phyloP scores from a whole-genome alignment of 2,113 vertebrate genomes.

The Arvicanthis niloticus region DNA sequence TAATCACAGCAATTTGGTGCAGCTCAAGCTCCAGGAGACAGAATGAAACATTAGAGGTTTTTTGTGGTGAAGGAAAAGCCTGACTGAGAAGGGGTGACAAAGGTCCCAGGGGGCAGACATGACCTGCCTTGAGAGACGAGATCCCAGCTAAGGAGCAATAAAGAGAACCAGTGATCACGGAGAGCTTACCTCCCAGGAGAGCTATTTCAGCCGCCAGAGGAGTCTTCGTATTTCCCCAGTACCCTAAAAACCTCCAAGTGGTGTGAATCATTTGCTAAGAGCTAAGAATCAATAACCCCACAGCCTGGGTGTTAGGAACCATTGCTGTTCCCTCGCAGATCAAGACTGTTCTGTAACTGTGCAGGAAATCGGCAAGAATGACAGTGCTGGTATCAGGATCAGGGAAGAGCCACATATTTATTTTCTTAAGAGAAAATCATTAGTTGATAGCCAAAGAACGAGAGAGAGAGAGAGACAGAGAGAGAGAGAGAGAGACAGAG shows the following conservation, averaged over 20 bases:
- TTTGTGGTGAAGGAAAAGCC: background rate
- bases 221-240: background rate
- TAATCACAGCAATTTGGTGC: slow-evolving; percentile 51
- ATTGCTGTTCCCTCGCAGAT: background rate
- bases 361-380: background rate
- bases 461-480: too few species aligned
- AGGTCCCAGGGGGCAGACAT: slow-evolving; percentile 22
- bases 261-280: slow-evolving; percentile 44
- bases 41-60: slow-evolving; percentile 51
- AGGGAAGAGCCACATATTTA: background rate
- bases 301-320: slow-evolving; percentile 35
- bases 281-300: background rate
- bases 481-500: too few species aligned
- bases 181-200: background rate
- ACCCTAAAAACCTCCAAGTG: background rate
- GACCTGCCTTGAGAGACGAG: slow-evolving; percentile 18
- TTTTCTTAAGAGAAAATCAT: background rate
- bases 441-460: background rate
- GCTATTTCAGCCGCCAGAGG: background rate
- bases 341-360: slow-evolving; percentile 6
- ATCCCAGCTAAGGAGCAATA: background rate
- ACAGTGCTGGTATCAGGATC: background rate
- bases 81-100: background rate
- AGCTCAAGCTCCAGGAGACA: slow-evolving; percentile 44
- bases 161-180: background rate